phyloP scores from a whole-genome alignment of 2,113 vertebrate genomes.

The Sylvilagus bachmani region DNA sequence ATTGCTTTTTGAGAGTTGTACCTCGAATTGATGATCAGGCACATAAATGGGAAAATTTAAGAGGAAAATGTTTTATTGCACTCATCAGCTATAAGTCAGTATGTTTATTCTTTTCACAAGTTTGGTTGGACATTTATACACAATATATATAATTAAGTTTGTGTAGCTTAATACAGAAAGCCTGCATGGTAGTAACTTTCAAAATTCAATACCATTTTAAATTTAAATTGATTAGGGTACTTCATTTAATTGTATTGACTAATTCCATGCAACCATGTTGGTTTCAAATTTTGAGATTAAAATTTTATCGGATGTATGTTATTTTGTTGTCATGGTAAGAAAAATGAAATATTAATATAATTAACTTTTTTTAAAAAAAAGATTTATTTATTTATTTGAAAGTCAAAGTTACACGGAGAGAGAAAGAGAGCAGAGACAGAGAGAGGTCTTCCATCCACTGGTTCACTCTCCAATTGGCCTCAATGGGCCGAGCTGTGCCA shows the following conservation, averaged over 20 bases:
- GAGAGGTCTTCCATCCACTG: too few species aligned
- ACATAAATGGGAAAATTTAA: constrained; percentile 51
- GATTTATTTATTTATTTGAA: too few species aligned
- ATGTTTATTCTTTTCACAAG: not conserved
- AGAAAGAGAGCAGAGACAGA: too few species aligned
- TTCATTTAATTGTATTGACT: constrained; percentile 14
- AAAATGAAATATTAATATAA: not conserved
- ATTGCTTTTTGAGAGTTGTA: constrained; percentile 57
- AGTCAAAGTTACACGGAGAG: too few species aligned
- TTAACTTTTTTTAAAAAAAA: not conserved
- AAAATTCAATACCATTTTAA: not conserved
- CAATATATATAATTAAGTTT: not conserved
- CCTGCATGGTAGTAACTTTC: not conserved
- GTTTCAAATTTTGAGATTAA: constrained; percentile 18
- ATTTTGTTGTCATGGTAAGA: not conserved
- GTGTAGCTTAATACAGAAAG: constrained; percentile 26
- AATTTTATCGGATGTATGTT: not conserved
- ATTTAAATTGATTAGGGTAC: not conserved
- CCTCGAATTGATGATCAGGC: constrained; percentile 10
- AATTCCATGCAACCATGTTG: not conserved
- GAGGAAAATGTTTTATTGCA: constrained; percentile 48
- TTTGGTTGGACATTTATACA: not conserved
- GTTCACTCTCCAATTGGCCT: too few species aligned
- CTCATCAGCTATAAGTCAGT: not conserved
- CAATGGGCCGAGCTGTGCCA: too few species aligned